A percentile compares a stretch with the other conserved stretches of the same genome.
These are phyloP conservation scores for Caranx ignobilis DNA, from an alignment of 2,113 vertebrate genomes.

Conservation along the genomic window DNA sequence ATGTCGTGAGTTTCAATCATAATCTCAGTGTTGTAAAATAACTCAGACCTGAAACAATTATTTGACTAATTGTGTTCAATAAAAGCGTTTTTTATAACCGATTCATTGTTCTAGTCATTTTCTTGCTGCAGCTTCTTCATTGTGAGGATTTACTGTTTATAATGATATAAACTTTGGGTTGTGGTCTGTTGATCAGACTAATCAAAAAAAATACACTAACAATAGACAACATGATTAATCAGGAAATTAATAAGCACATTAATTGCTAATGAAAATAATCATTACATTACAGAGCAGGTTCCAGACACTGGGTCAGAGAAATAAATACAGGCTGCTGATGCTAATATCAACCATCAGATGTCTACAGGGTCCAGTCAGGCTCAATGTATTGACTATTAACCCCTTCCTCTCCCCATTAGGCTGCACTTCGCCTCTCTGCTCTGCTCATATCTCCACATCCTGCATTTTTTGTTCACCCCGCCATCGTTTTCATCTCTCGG, in stretches of 20 bases:
- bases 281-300: no score
- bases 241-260: no score
- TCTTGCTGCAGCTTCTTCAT: no score
- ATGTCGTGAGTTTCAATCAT: background rate
- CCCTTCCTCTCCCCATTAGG: background rate
- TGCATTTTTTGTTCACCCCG: background rate
- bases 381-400: constrained; percentile 2
- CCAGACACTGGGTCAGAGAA: background rate
- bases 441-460: background rate
- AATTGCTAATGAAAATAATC: no score
- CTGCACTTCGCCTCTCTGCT: constrained; percentile 13
- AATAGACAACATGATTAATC: no score
- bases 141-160: no score
- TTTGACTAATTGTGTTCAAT: background rate
- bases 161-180: no score
- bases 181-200: no score
- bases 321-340: background rate
- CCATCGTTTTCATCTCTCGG: constrained; percentile 14
- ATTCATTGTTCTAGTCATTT: no score
- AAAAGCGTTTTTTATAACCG: no score
- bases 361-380: constrained; percentile 6
- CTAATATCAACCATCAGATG: background rate
- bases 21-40: background rate
- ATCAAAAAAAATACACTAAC: no score
- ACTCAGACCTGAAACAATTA: background rate